phyloP scores from a whole-genome alignment of 2,888 invertebrate genomes.

The Zele albiditarsus region DNA sequence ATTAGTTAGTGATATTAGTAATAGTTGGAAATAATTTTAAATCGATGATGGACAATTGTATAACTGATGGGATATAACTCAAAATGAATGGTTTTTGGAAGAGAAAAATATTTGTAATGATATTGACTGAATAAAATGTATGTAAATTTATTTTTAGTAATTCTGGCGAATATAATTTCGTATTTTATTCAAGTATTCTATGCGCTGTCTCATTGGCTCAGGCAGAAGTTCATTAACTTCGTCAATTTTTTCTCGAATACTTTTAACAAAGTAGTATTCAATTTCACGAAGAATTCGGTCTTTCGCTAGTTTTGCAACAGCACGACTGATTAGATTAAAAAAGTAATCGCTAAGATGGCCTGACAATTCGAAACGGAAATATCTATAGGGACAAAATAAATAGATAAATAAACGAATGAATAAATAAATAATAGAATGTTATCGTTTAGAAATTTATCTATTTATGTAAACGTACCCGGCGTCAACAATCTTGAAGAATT shows the following conservation, averaged over 20 bases:
- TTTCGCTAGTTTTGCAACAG: conserved; percentile 46
- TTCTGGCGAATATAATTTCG: not conserved
- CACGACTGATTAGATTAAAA: conserved; percentile 48
- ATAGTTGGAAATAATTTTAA: not conserved
- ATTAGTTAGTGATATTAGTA: not conserved
- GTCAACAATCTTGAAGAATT: conserved; percentile 47
- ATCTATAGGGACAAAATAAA: conserved; percentile 44
- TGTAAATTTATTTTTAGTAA: too few species aligned
- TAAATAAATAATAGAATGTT: conserved; percentile 20
- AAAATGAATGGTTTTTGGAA: too few species aligned
- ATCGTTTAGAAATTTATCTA: not conserved
- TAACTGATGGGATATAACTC: too few species aligned
- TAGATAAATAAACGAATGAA: not conserved
- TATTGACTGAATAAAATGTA: too few species aligned
- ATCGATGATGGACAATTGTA: not conserved
- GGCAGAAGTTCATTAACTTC: conserved; percentile 43
- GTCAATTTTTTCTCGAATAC: conserved; percentile 40
- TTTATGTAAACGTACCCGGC: conserved; percentile 53
- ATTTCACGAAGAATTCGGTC: conserved; percentile 40
- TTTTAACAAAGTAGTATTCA: conserved; percentile 38
- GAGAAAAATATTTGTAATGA: too few species aligned
- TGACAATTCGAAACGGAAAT: conserved; percentile 49
- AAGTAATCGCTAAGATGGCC: conserved; percentile 53
- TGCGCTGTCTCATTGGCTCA: conserved; percentile 11
- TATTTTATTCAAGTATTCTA: not conserved